Percentiles rank a stretch among this genome's conserved stretches.
Evolutionary conservation across 2,888 invertebrate genomes (phyloP).

Genomic region (Synanthedon formicaeformis): DNA sequence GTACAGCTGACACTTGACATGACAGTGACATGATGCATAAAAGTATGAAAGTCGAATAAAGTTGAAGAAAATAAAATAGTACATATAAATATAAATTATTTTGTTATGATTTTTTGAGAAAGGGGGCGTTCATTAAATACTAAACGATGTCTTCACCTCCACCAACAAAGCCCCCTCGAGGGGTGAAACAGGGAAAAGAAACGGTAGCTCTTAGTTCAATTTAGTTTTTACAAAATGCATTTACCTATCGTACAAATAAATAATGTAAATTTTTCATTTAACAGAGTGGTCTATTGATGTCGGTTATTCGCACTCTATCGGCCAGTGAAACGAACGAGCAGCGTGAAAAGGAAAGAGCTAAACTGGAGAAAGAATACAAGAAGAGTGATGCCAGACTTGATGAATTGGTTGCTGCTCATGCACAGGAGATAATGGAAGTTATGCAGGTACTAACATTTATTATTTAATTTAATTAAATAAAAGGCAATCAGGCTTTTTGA

Average conservation of each 20-base stretch:
- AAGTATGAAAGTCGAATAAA: too few species aligned
- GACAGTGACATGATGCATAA: too few species aligned
- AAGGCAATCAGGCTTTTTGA: constrained; percentile 2
- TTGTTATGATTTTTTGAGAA: too few species aligned
- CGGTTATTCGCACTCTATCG: constrained; percentile 93
- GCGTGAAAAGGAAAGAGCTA: constrained; percentile 90
- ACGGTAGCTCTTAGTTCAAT: constrained; percentile 71
- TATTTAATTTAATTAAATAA: not conserved
- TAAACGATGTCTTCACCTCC: constrained; percentile 73
- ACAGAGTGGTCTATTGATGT: constrained; percentile 90
- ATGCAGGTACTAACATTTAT: constrained; percentile 68
- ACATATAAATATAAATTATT: too few species aligned
- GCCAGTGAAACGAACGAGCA: constrained; percentile 95
- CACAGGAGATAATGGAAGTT: constrained; percentile 87
- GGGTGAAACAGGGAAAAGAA: constrained; percentile 88
- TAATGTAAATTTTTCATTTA: not conserved
- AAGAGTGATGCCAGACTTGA: constrained; percentile 91
- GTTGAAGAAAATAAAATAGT: too few species aligned
- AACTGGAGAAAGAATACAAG: constrained; percentile 93
- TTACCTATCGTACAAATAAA: too few species aligned
- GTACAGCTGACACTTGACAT: too few species aligned
- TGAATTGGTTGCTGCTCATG: constrained; percentile 88
- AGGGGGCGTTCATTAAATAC: too few species aligned
- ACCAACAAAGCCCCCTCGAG: constrained; percentile 87
- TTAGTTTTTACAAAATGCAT: not conserved